Conservation (phyloP, 2,797 vertebrate species). For the Chelmon rostratus region DNA sequence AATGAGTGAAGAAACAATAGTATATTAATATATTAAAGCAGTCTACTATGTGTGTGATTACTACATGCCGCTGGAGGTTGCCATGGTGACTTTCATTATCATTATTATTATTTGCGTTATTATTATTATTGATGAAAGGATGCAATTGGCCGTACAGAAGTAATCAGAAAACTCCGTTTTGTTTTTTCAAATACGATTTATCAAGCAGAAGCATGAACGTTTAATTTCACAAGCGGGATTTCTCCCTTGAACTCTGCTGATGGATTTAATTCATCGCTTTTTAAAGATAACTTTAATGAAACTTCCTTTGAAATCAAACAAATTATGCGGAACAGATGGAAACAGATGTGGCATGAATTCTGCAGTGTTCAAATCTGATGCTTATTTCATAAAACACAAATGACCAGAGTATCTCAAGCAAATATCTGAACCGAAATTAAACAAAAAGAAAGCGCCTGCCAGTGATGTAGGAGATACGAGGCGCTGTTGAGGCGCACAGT, state of each 20-base stretch:
- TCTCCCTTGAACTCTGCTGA: slow-evolving; percentile 2
- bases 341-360: slow-evolving; percentile 11
- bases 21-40: slow-evolving; percentile 2
- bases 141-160: neutral
- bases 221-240: slow-evolving; percentile 8
- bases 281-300: slow-evolving; percentile 23
- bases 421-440: slow-evolving; percentile 17
- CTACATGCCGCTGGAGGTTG: slow-evolving; percentile 7
- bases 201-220: neutral
- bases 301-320: slow-evolving; percentile 32
- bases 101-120: neutral
- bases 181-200: neutral
- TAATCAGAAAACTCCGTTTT: neutral
- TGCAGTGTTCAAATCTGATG: neutral
- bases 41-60: slow-evolving; percentile 5
- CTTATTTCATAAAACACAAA: slow-evolving; percentile 23
- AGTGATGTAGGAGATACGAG: slow-evolving; percentile 4
- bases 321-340: slow-evolving; percentile 23
- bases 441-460: neutral
- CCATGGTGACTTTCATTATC: slow-evolving; percentile 9
- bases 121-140: slow-evolving; percentile 20
- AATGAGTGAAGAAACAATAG: neutral
- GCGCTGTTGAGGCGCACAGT: neutral
- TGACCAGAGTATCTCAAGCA: slow-evolving; percentile 1
- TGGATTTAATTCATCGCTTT: slow-evolving; percentile 29